These are phyloP conservation scores for Lymantria monacha DNA, from an alignment of 2,888 invertebrate genomes.

Conservation along the genomic window DNA sequence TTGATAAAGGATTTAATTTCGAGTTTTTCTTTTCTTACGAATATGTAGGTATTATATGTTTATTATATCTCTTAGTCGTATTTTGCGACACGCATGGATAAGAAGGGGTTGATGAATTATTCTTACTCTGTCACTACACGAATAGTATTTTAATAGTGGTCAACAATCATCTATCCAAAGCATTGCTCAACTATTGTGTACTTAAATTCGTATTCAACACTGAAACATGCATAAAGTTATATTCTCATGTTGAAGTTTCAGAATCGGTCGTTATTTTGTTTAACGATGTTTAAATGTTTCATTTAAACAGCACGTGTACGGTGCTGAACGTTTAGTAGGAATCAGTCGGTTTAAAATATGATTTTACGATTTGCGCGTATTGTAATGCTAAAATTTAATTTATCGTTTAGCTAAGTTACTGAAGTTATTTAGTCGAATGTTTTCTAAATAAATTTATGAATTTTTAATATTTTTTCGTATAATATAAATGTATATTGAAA, in stretches of 20 bases:
- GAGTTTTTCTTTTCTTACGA: no score
- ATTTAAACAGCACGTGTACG: slow-evolving; percentile 13
- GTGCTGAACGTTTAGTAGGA: slow-evolving; percentile 20
- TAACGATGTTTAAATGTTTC: slow-evolving; percentile 10
- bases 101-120: no score
- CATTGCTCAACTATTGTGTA: background rate
- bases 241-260: background rate
- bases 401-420: slow-evolving; percentile 4
- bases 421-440: no score
- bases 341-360: slow-evolving; percentile 14
- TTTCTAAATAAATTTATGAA: no score
- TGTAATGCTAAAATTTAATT: slow-evolving; percentile 17
- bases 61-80: no score
- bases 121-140: no score
- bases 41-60: no score
- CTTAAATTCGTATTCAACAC: background rate
- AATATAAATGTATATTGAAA: no score
- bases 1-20: no score
- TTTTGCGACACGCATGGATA: no score
- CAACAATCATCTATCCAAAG: background rate
- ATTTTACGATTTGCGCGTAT: slow-evolving; percentile 23
- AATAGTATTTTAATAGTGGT: no score
- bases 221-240: background rate
- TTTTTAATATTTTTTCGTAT: no score
- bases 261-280: background rate